Percentiles rank a stretch among this genome's conserved stretches.
phyloP scores from a whole-genome alignment of 2,797 vertebrate species.

The Labroides dimidiatus region DNA sequence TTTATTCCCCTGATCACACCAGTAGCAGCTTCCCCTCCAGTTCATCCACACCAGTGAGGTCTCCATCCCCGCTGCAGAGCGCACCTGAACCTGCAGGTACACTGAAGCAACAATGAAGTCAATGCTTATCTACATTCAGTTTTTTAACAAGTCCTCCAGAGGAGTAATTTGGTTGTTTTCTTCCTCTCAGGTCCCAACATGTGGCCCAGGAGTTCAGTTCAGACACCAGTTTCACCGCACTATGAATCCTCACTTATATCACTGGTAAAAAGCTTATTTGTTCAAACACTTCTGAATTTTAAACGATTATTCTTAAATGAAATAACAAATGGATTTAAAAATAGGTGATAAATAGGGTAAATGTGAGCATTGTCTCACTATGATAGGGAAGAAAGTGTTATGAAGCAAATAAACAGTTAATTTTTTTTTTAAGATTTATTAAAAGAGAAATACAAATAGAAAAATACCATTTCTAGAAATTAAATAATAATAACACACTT shows the following conservation, averaged over 20 bases:
- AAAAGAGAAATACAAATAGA: too few species aligned
- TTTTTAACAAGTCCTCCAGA: neutral
- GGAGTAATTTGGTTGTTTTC: slow-evolving; percentile 20
- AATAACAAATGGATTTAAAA: neutral
- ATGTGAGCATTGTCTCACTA: neutral
- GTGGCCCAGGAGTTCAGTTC: slow-evolving; percentile 90
- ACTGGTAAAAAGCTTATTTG: slow-evolving; percentile 86
- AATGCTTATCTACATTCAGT: neutral
- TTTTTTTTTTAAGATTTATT: too few species aligned
- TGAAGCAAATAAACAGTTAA: too few species aligned
- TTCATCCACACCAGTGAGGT: slow-evolving; percentile 94
- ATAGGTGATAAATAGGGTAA: neutral
- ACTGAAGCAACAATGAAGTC: neutral
- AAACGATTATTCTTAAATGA: neutral
- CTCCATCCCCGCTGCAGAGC: slow-evolving; percentile 91
- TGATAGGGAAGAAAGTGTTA: too few species aligned
- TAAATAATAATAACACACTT: too few species aligned
- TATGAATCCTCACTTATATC: slow-evolving; percentile 96
- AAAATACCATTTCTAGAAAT: too few species aligned
- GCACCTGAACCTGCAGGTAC: slow-evolving; percentile 76
- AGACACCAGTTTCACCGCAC: slow-evolving; percentile 89
- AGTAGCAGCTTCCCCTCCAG: slow-evolving; percentile 97
- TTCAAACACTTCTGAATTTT: neutral
- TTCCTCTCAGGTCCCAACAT: slow-evolving; percentile 88
- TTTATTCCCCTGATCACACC: slow-evolving; percentile 98